Evolutionary conservation across 2,888 invertebrate genomes (phyloP).

Genomic region (Tillus elongatus): DNA sequence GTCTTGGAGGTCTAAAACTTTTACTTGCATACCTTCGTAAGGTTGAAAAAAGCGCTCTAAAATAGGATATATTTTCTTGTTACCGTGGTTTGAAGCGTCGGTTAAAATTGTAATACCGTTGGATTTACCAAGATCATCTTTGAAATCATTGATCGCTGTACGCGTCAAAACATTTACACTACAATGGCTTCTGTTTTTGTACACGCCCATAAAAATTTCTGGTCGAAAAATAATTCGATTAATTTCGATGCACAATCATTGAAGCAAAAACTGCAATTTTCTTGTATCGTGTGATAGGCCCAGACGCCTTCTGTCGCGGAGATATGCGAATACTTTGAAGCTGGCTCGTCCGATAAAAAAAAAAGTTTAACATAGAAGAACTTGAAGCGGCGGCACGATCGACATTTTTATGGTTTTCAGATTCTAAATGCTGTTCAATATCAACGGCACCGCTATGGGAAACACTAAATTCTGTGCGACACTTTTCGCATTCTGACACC

Average conservation of each 20-base stretch:
- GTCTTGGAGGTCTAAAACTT: conserved; percentile 21
- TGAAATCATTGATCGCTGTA: conserved; percentile 23
- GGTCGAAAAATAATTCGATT: conserved; percentile 26
- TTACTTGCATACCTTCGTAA: no score
- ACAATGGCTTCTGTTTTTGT: conserved; percentile 28
- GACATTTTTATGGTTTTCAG: conserved; percentile 24
- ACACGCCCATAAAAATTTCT: conserved; percentile 28
- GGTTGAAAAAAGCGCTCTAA: conserved; percentile 23
- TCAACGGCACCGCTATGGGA: conserved; percentile 17
- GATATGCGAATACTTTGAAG: conserved; percentile 24
- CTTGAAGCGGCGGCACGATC: conserved; percentile 24
- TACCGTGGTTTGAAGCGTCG: conserved; percentile 31
- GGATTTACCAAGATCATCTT: conserved; percentile 22
- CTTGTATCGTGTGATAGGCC: conserved; percentile 21
- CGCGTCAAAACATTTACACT: conserved; percentile 26
- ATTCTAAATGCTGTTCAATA: conserved; percentile 24
- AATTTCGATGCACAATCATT: conserved; percentile 24
- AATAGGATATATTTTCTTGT: conserved; percentile 29
- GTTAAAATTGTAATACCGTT: conserved; percentile 23
- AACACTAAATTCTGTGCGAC: conserved; percentile 25
- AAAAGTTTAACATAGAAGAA: conserved; percentile 20
- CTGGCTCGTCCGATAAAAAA: conserved; percentile 18
- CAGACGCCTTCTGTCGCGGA: conserved; percentile 19
- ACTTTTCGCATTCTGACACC: conserved; percentile 16
- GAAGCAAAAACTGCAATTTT: conserved; percentile 25